Base-by-base conservation (phyloP, 2,888 invertebrate species). In the Branchipolynoe longqiensis region DNA sequence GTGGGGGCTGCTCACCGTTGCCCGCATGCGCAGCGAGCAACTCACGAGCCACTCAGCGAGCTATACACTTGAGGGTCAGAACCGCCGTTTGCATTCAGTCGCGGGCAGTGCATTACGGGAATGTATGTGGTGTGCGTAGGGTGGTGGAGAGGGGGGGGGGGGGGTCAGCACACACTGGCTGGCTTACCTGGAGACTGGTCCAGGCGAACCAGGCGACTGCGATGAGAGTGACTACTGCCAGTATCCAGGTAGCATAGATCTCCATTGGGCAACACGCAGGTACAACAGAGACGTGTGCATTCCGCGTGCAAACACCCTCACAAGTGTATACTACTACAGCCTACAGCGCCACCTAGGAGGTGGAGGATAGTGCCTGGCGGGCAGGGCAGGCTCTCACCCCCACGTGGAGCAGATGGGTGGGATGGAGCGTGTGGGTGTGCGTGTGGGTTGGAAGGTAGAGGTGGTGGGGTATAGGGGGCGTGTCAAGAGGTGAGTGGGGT, bases 171-270 rank as follows among this genome's bases (percentile, higher is more conserved):
- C n/a, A n/a, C n/a, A n/a, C n/a, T n/a, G n/a, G n/a, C n/a, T n/a
- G n/a, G n/a, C 28, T 62, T 69, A 69, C 69, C 69, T 69, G 36
- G 18, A 69, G 69, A 38, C 69, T 69, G n/a, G 36, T 69, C 69
- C 69, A 69, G 38, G n/a, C n/a, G 36, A 69, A 36, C 69, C 69
- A 69, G 36, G 38, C 6, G 69, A 33, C 36, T 8, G 38, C 25
- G 38, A 33, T 4, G 2, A 69, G 0, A 38, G 69, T 69, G 38
- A 36, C 69, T 69, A 12, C 36, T 69, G n/a, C 38, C 22, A 69
- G 36, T 36, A 69, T 36, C 69, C 33, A 38, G 36, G 33, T 69
- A 18, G 33, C 69, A 38, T 25, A 69, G 36, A 33, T 14, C 33
- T 69, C 69, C 69, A 69, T 69, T 33, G 69, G 69, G 18, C 36